Evolutionary conservation across 92 coral and sea anemone genomes (phyloP).

Genomic region (Palythoa heliodiscus): DNA sequence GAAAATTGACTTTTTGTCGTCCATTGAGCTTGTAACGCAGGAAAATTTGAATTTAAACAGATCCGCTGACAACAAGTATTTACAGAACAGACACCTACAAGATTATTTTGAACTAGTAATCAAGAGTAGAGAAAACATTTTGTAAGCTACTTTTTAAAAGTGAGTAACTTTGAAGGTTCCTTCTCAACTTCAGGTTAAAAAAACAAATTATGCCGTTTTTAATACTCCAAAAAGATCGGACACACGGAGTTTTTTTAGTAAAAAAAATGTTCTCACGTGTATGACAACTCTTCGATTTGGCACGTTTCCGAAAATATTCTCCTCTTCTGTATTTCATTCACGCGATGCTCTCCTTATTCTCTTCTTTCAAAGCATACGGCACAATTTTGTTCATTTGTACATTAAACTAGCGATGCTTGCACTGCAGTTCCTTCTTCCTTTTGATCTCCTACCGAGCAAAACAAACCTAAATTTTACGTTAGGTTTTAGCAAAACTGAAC

Average conservation of each 20-base stretch:
- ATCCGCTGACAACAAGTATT: neutral
- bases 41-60: neutral
- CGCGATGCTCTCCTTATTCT: neutral
- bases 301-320: conserved; percentile 1
- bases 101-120: too few species aligned
- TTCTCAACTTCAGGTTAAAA: neutral
- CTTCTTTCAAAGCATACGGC: neutral
- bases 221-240: neutral
- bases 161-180: neutral
- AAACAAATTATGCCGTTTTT: neutral
- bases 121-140: too few species aligned
- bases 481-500: too few species aligned
- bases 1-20: neutral
- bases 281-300: neutral
- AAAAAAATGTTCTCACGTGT: neutral
- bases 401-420: neutral
- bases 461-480: neutral
- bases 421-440: neutral
- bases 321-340: neutral
- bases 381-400: neutral
- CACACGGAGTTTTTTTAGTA: too few species aligned
- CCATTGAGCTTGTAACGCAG: neutral
- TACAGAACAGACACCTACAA: too few species aligned
- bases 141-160: neutral
- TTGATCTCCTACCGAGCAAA: neutral